A percentile compares a stretch with the other conserved stretches of the same genome.
These are phyloP conservation scores for Hypercompe scribonia DNA, from an alignment of 2,888 invertebrate genomes.

Conservation along the genomic window DNA sequence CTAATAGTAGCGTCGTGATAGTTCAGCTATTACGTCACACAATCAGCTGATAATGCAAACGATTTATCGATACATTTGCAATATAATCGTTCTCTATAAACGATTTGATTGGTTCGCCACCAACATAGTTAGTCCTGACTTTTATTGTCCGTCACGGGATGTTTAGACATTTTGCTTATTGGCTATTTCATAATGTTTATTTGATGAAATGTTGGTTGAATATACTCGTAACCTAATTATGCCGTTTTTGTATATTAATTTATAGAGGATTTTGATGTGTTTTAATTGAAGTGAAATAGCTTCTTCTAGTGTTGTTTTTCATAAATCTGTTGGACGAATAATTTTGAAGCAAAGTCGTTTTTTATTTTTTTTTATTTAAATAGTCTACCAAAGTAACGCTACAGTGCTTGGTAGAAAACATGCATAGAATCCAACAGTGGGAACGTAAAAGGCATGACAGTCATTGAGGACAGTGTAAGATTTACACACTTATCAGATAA, in stretches of 20 bases:
- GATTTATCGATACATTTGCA: constrained; percentile 65
- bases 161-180: background rate
- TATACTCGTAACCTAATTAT: background rate
- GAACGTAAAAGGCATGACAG: too few species aligned
- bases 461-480: too few species aligned
- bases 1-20: constrained; percentile 69
- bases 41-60: constrained; percentile 55
- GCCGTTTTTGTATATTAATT: background rate
- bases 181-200: background rate
- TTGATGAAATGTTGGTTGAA: background rate
- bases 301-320: background rate
- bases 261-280: background rate
- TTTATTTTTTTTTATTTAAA: background rate
- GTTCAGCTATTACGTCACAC: constrained; percentile 65
- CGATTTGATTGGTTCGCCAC: constrained; percentile 19
- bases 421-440: too few species aligned
- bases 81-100: constrained; percentile 59
- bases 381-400: too few species aligned
- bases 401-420: too few species aligned
- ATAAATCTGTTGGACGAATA: too few species aligned
- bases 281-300: background rate
- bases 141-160: background rate
- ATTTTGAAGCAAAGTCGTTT: background rate
- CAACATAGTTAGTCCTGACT: constrained; percentile 3
- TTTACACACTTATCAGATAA: too few species aligned